These are phyloP conservation scores for Tenthredo livida DNA, from an alignment of 2,888 invertebrate species.

Conservation along the genomic window DNA sequence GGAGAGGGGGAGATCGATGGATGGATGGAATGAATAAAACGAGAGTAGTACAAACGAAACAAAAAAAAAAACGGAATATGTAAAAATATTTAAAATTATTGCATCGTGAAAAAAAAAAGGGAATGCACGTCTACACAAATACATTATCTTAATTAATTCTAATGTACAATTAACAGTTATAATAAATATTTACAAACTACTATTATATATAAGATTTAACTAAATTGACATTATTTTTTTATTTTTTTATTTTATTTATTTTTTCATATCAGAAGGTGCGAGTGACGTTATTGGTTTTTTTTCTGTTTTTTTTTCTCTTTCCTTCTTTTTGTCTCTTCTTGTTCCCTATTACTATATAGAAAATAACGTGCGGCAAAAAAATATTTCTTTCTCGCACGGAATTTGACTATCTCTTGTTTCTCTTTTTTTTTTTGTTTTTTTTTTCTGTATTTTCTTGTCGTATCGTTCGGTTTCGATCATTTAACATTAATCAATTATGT, in stretches of 20 bases:
- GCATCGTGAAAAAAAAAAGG: slow-evolving; percentile 10
- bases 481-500: background rate
- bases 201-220: slow-evolving; percentile 16
- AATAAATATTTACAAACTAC: slow-evolving; percentile 53
- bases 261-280: slow-evolving; percentile 31
- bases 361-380: background rate
- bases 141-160: slow-evolving; percentile 43
- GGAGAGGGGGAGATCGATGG: background rate
- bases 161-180: slow-evolving; percentile 49
- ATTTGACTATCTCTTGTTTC: slow-evolving; percentile 4
- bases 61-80: background rate
- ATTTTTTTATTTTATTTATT: background rate
- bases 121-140: slow-evolving; percentile 37
- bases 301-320: background rate
- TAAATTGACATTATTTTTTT: slow-evolving; percentile 34
- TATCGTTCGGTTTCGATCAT: background rate
- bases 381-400: background rate
- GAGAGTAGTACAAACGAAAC: background rate
- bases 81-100: slow-evolving; percentile 52
- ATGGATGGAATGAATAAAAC: slow-evolving; percentile 37
- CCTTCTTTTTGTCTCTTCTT: background rate
- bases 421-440: background rate
- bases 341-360: background rate
- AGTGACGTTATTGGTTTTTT: background rate
- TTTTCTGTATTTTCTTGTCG: background rate